phyloP scores from a whole-genome alignment of 2,888 invertebrate genomes.

The Nomada ruficornis region DNA sequence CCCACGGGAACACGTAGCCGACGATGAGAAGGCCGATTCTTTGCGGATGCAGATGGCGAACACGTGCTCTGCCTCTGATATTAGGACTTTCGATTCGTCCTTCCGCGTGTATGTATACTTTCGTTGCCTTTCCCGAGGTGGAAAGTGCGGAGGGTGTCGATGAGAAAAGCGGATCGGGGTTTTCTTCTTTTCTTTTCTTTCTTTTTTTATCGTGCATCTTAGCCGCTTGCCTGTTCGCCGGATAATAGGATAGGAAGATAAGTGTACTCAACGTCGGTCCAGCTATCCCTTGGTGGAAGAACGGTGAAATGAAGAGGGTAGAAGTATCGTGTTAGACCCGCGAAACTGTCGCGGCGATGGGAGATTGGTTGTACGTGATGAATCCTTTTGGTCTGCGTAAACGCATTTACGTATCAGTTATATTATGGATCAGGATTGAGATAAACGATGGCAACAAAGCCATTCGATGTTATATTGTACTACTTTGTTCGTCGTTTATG shows the following conservation, averaged over 20 bases:
- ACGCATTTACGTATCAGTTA: too few species aligned
- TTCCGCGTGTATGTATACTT: too few species aligned
- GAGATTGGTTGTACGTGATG: background rate
- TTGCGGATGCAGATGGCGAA: constrained; percentile 68
- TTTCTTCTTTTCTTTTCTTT: background rate
- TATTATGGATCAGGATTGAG: too few species aligned
- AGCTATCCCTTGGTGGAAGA: constrained; percentile 10
- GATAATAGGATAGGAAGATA: constrained; percentile 45
- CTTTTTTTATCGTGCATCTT: constrained; percentile 33
- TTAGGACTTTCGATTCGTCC: constrained; percentile 35
- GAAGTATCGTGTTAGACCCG: too few species aligned
- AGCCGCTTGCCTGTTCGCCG: background rate
- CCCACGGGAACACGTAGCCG: constrained; percentile 27
- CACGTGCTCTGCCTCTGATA: constrained; percentile 67
- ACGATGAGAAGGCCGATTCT: constrained; percentile 38
- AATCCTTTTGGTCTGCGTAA: background rate
- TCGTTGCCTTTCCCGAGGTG: background rate
- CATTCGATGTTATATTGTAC: too few species aligned
- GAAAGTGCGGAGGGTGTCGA: constrained; percentile 15
- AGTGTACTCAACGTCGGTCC: constrained; percentile 36
- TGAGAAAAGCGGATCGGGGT: constrained; percentile 25
- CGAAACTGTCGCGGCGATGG: background rate
- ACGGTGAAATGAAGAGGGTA: background rate
- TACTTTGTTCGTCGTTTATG: too few species aligned
- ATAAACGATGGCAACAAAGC: too few species aligned